Conservation (phyloP, 2,888 invertebrate species). For the Andrena bicolor region DNA sequence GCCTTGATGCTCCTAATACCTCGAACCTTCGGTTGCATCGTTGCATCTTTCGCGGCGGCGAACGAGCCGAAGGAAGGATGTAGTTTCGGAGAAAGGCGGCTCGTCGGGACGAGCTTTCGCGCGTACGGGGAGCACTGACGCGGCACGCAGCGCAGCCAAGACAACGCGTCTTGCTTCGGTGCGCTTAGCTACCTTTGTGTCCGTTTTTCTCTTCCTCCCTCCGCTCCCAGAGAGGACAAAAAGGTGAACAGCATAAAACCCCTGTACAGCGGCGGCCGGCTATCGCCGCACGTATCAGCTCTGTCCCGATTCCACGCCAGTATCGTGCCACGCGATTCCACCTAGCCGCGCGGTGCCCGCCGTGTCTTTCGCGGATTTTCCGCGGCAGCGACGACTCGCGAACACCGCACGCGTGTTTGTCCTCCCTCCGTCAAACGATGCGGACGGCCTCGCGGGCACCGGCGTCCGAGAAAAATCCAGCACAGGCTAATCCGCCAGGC, state of each 20-base stretch:
- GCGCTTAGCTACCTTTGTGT: conserved; percentile 77
- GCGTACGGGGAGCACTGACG: conserved; percentile 21
- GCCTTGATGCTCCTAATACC: not conserved
- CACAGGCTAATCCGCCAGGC: conserved; percentile 70
- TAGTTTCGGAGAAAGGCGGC: not conserved
- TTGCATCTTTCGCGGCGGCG: not conserved
- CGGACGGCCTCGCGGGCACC: conserved; percentile 21
- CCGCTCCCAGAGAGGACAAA: conserved; percentile 50
- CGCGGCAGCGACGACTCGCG: too few species aligned
- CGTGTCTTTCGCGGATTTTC: conserved; percentile 39
- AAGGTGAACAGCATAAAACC: conserved; percentile 64
- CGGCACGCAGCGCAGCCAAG: conserved; percentile 38
- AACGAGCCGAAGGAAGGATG: not conserved
- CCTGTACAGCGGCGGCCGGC: conserved; percentile 36
- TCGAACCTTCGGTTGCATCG: not conserved
- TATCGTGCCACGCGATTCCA: conserved; percentile 76
- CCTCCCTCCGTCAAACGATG: conserved; percentile 16
- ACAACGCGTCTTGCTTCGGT: conserved; percentile 73
- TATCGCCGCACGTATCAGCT: conserved; percentile 57
- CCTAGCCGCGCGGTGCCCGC: conserved; percentile 49
- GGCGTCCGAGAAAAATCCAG: conserved; percentile 57
- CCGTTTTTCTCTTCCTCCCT: conserved; percentile 60
- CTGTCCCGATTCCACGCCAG: conserved; percentile 75
- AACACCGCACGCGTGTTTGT: too few species aligned
- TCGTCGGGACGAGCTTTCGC: conserved; percentile 15